Base-by-base conservation (phyloP, 1,140 invertebrate genomes). In the Pteromalus puparum region DNA sequence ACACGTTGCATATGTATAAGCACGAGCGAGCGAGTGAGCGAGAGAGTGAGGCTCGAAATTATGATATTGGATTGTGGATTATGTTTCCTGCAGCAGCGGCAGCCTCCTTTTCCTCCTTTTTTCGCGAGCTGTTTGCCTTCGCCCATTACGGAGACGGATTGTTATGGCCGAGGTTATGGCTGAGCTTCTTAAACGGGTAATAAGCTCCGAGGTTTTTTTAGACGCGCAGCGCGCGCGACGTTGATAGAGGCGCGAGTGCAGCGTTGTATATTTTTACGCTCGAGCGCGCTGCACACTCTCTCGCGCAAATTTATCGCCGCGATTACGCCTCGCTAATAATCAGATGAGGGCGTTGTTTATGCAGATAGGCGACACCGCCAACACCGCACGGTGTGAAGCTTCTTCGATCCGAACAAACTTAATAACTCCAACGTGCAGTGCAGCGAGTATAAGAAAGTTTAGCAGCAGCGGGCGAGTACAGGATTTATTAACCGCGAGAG, bases 61-160 rank as follows among this genome's bases (percentile, higher is more conserved):
- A 48, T 48, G 73, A 75, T 75, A 75, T 75, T 75, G 38, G 73
- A 75, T 42, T 48, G 73, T 46, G 73, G 28, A 75, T 75, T 46
- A 46, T 77, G 38, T 34, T 30, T 61, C 48, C 75, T 77, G 7
- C 42, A n/a, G 6, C 15, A 21, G 21, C 72, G 10, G 34, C n/a
- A 3, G 9, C 48, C 13, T 48, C 42, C 21, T 28, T 46, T 46
- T 76, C 10, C 21, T 34, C 30, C 46, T 2, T 77, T 77, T 61
- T 61, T 65, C 12, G 9, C 18, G 21, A 21, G 53, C 53, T 61
- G 18, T 5, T 61, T 53, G 48, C 53, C 53, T 61, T 4, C 38
- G 34, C 28, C 53, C 75, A 65, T 65, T 65, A 75, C 75, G n/a
- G 75, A 77, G 75, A 77, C 24, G 75, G 38, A 61, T 65, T 18